A percentile compares a stretch with the other conserved stretches of the same genome.
Conservation (phyloP, 2,888 invertebrate genomes). For the Pterostichus niger region DNA sequence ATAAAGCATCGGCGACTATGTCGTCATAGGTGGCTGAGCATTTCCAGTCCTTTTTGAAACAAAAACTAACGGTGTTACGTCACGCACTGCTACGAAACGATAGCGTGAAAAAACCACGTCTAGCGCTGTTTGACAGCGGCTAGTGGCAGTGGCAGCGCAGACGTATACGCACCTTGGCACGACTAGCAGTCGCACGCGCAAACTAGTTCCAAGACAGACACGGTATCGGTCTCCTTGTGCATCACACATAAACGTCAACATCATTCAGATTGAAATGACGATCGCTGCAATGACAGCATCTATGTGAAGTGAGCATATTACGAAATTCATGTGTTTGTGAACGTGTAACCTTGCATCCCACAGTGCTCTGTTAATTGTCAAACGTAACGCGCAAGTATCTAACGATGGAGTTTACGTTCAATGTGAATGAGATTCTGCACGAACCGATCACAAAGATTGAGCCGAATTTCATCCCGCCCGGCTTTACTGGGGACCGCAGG, state of each 20-base stretch:
- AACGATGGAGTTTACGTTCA: slow-evolving; percentile 80
- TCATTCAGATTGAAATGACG: slow-evolving; percentile 1
- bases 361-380: not conserved
- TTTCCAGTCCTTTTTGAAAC: slow-evolving; percentile 63
- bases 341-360: slow-evolving; percentile 21
- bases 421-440: slow-evolving; percentile 78
- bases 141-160: slow-evolving; percentile 17
- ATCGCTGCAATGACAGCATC: not conserved
- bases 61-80: slow-evolving; percentile 71
- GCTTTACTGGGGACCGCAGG: slow-evolving; percentile 79
- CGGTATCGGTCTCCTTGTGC: not conserved
- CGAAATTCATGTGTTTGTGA: slow-evolving; percentile 25
- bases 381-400: not conserved
- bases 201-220: not conserved
- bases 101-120: slow-evolving; percentile 19
- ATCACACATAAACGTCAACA: slow-evolving; percentile 2
- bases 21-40: slow-evolving; percentile 37
- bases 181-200: not conserved
- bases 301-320: slow-evolving; percentile 18
- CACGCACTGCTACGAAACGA: slow-evolving; percentile 69
- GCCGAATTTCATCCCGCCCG: slow-evolving; percentile 79
- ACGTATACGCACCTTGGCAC: not conserved
- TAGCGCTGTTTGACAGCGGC: slow-evolving; percentile 32
- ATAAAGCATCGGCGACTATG: slow-evolving; percentile 10
- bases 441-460: slow-evolving; percentile 78